Base-by-base conservation (phyloP, 2,113 vertebrate genomes). In the Lethenteron reissneri region DNA sequence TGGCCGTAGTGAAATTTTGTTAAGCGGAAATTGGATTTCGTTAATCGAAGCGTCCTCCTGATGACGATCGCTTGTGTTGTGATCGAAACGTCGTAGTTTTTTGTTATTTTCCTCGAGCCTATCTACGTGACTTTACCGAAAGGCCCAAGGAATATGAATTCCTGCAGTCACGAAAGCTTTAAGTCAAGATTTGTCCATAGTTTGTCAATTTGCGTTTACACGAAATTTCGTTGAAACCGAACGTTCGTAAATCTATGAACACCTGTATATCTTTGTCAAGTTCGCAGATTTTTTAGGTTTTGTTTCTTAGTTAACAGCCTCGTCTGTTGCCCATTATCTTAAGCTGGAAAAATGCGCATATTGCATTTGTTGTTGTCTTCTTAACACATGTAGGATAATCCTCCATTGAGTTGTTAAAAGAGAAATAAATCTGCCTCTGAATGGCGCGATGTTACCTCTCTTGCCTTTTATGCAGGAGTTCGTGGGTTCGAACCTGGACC, bases 311-410 rank as follows among this genome's bases (percentile, higher is more conserved):
- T 72, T 10, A n/a, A 72, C 68, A 56, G 13, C 57, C 56, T 71
- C 6, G n/a, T 56, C 71, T 5, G 8, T 70, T 19, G 62, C 15
- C 12, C 2, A 57, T 13, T 12, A 59, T 17, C 72, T 57, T 72
- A n/a, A 77, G 58, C 57, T 56, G 10, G 62, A 68, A 68, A 2
- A n/a, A 56, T 58, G 57, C 19, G 21, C 11, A 56, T 15, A 60
- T 71, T 73, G 59, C 41, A 19, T 70, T 71, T 70, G n/a, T 58
- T 14, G 69, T 11, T 9, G 59, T 19, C 14, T n/a, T 21, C 56
- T 57, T 68, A 68, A 19, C 15, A 60, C 21, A 69, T 58, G 56
- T 75, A 12, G 56, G 71, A 57, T n/a, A 56, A 17, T 75, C 71
- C 72, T 70, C 72, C 71, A 68, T 68, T 68, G 15, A 68, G 15